phyloP scores from a whole-genome alignment of 2,113 vertebrate species.

The Pseudonaja textilis region DNA sequence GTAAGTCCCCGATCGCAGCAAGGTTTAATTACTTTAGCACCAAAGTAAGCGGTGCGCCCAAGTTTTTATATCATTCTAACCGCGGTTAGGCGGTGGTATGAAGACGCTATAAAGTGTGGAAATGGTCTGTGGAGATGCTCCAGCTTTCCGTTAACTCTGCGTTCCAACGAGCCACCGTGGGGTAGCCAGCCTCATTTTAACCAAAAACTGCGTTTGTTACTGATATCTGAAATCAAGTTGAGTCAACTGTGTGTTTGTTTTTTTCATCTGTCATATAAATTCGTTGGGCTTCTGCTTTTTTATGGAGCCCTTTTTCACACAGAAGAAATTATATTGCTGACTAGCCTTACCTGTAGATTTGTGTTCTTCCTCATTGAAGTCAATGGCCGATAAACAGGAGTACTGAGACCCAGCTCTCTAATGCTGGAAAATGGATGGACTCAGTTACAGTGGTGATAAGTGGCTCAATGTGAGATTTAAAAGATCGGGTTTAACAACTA shows the following conservation, averaged over 20 bases:
- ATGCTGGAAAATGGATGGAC: neutral
- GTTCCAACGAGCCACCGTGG: neutral
- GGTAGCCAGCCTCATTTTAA: neutral
- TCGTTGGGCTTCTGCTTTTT: neutral
- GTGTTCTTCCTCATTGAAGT: neutral
- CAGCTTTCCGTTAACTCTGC: neutral
- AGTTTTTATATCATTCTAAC: neutral
- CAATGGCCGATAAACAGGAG: neutral
- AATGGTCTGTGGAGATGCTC: neutral
- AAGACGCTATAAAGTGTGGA: neutral
- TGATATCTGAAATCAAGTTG: neutral
- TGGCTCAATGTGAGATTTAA: neutral
- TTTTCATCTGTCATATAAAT: neutral
- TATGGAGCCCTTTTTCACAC: neutral
- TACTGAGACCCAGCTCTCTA: neutral
- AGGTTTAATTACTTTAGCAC: neutral
- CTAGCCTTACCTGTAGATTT: neutral
- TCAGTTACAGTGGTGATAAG: neutral
- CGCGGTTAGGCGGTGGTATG: neutral
- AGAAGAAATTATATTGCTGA: neutral
- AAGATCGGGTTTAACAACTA: neutral
- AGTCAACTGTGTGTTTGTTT: neutral
- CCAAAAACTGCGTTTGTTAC: neutral
- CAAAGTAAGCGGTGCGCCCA: neutral
- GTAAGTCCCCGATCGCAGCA: neutral